Conservation (phyloP, 2,797 vertebrate species). For the Nannoperca australis region DNA sequence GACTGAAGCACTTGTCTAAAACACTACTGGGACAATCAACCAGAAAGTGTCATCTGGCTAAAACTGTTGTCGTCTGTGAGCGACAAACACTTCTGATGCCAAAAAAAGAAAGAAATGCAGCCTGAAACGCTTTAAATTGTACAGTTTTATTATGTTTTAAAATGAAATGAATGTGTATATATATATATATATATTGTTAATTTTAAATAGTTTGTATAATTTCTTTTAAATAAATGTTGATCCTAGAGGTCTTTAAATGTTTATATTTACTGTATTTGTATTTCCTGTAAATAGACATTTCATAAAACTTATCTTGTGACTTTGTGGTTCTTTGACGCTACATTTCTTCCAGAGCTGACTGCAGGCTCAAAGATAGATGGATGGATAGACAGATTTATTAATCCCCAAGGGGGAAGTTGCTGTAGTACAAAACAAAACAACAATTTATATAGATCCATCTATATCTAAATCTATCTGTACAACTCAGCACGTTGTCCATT, state of each 20-base stretch:
- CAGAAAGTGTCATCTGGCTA: constrained; percentile 28
- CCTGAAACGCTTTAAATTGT: constrained; percentile 18
- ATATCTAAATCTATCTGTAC: too few relatives aligned
- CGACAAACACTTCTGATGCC: constrained; percentile 33
- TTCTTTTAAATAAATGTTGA: constrained; percentile 64
- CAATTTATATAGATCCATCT: too few relatives aligned
- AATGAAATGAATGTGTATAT: constrained; percentile 46
- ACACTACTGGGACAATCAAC: constrained; percentile 51
- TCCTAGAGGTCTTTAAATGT: constrained; percentile 29
- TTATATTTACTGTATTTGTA: constrained; percentile 30
- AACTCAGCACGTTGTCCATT: too few relatives aligned
- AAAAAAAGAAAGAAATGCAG: constrained; percentile 45
- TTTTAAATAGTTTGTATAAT: constrained; percentile 46
- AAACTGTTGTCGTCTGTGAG: constrained; percentile 55
- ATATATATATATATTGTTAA: constrained; percentile 1
- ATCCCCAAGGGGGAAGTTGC: too few relatives aligned
- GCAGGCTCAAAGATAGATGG: too few relatives aligned
- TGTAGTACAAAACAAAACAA: too few relatives aligned
- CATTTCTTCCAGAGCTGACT: neutral
- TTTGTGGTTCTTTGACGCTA: neutral
- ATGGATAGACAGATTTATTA: too few relatives aligned
- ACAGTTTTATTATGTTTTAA: constrained; percentile 61
- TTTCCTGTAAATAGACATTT: constrained; percentile 68
- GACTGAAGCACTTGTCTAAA: constrained; percentile 57
- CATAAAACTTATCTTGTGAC: constrained; percentile 33